These are phyloP conservation scores for Apamea crenata DNA, from an alignment of 2,888 invertebrate species.

Conservation along the genomic window DNA sequence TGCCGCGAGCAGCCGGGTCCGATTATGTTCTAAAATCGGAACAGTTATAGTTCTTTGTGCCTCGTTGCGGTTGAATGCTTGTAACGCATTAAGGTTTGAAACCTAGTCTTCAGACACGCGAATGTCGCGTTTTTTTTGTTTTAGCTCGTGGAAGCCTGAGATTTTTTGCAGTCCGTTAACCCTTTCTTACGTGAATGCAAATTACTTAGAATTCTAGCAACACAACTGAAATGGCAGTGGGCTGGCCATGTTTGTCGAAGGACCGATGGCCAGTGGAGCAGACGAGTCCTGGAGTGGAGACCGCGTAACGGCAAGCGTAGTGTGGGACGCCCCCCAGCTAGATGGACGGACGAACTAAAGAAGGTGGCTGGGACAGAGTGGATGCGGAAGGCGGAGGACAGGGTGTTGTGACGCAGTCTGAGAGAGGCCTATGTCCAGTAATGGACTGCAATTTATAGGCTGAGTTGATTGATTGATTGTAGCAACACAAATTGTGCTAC, in stretches of 20 bases:
- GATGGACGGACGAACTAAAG: too few relatives aligned
- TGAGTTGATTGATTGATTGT: neutral
- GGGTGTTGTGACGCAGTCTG: too few relatives aligned
- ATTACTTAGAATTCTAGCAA: neutral
- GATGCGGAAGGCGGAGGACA: too few relatives aligned
- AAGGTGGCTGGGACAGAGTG: too few relatives aligned
- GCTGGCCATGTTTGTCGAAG: too few relatives aligned
- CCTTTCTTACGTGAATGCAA: neutral
- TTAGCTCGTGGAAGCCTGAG: conserved; percentile 13
- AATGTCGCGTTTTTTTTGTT: conserved; percentile 47
- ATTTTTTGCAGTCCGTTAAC: conserved; percentile 38
- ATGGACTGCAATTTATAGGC: too few relatives aligned
- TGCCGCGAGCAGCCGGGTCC: conserved; percentile 67
- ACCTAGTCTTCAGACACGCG: conserved; percentile 53
- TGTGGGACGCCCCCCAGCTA: too few relatives aligned
- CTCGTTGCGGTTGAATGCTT: conserved; percentile 56
- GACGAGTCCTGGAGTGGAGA: too few relatives aligned
- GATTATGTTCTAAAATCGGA: conserved; percentile 65
- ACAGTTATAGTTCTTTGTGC: conserved; percentile 62
- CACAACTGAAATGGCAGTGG: too few relatives aligned
- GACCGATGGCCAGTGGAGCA: too few relatives aligned
- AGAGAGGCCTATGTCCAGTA: too few relatives aligned
- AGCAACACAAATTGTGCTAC: neutral
- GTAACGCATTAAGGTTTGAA: conserved; percentile 53
- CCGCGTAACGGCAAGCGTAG: too few relatives aligned